Percentiles rank a stretch among this genome's conserved stretches.
Evolutionary conservation across 2,888 invertebrate genomes (phyloP).

Genomic region (Euplagia quadripunctaria): DNA sequence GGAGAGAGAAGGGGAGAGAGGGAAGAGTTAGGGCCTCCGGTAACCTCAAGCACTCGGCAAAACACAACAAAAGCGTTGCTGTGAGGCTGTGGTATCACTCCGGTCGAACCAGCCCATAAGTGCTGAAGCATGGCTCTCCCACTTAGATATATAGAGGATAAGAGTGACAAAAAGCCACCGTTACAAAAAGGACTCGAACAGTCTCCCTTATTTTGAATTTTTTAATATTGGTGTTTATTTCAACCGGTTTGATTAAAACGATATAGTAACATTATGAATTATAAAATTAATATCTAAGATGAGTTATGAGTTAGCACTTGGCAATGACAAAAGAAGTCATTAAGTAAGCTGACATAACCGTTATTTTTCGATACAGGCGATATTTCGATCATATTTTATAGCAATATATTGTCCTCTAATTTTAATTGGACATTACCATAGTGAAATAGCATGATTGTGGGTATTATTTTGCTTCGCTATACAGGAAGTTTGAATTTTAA

Average conservation of each 20-base stretch:
- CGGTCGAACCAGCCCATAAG: no score
- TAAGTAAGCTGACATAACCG: conserved; percentile 5
- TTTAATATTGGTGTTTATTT: neutral
- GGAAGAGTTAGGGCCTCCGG: no score
- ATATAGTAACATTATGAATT: neutral
- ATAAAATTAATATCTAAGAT: conserved; percentile 3
- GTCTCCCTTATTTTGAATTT: no score
- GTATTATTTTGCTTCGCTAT: neutral
- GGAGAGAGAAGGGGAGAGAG: no score
- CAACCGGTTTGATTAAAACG: neutral
- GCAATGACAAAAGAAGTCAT: conserved; percentile 4
- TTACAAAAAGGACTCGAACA: no score
- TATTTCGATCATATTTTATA: conserved; percentile 4
- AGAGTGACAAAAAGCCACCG: no score
- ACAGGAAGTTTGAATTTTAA: neutral
- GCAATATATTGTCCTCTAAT: conserved; percentile 5
- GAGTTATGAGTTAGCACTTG: conserved; percentile 1
- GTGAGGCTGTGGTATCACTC: no score
- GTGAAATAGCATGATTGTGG: conserved; percentile 6
- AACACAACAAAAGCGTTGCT: no score
- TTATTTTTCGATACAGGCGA: conserved; percentile 1
- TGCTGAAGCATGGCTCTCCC: no score
- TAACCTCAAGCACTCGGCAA: no score
- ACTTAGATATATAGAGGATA: no score
- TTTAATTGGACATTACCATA: neutral